Evolutionary conservation across 2,797 vertebrate species (phyloP).

Genomic region (Anabas testudineus): DNA sequence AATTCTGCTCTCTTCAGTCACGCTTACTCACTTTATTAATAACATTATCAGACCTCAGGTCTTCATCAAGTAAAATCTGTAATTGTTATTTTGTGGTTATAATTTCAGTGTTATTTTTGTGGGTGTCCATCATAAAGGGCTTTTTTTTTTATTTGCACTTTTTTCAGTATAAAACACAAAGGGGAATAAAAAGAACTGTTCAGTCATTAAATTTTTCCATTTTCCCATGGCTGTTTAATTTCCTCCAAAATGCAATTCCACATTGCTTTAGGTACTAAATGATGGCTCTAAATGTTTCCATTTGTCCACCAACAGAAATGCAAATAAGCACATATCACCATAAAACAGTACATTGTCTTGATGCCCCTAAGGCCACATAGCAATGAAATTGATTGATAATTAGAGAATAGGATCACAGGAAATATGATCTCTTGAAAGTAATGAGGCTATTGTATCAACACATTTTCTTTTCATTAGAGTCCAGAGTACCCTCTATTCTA

Average conservation of each 20-base stretch:
- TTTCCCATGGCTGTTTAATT: slow-evolving; percentile 50
- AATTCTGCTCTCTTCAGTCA: too few species aligned
- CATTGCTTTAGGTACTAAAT: slow-evolving; percentile 35
- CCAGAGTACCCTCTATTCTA: slow-evolving; percentile 62
- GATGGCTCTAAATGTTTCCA: slow-evolving; percentile 34
- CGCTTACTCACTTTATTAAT: too few species aligned
- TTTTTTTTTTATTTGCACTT: not conserved
- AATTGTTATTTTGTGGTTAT: too few species aligned
- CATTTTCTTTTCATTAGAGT: slow-evolving; percentile 81
- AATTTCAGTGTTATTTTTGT: too few species aligned
- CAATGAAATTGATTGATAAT: slow-evolving; percentile 77
- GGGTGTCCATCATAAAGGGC: not conserved
- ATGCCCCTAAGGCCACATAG: slow-evolving; percentile 49
- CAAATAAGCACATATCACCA: slow-evolving; percentile 70
- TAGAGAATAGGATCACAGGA: slow-evolving; percentile 62
- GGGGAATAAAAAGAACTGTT: not conserved
- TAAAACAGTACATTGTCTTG: slow-evolving; percentile 71
- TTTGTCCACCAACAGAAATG: slow-evolving; percentile 69
- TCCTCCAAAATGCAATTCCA: slow-evolving; percentile 42
- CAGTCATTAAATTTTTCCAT: slow-evolving; percentile 43
- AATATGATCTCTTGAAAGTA: slow-evolving; percentile 76
- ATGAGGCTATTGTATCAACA: slow-evolving; percentile 75
- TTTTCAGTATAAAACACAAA: not conserved
- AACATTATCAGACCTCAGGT: too few species aligned
- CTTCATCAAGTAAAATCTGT: too few species aligned